These are phyloP conservation scores for Tangara arthus DNA, from an alignment of 2,797 vertebrate species.

Conservation along the genomic window DNA sequence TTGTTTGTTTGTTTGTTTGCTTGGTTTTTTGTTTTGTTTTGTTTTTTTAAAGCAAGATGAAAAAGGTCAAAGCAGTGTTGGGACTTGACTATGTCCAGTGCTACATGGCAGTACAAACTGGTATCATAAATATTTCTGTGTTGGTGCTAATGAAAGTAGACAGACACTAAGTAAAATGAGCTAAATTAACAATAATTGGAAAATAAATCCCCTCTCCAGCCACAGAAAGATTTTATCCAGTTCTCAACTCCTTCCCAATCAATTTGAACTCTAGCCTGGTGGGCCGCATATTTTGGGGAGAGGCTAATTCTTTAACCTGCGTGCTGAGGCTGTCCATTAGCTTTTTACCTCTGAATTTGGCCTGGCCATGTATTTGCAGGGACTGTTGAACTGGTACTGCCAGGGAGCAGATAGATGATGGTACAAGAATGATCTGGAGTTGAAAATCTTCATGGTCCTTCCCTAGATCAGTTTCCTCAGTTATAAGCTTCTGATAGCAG, in stretches of 20 bases:
- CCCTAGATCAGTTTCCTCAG: not conserved
- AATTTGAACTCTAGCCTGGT: not conserved
- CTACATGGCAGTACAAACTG: not conserved
- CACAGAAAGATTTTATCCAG: not conserved
- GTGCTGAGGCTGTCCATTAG: not conserved
- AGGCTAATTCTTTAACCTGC: not conserved
- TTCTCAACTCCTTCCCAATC: not conserved
- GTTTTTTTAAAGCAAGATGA: not conserved
- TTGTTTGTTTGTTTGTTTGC: fast-evolving
- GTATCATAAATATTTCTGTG: not conserved
- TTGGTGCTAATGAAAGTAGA: not conserved
- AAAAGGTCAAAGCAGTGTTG: not conserved
- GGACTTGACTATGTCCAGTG: not conserved
- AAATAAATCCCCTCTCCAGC: not conserved
- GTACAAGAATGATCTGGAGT: not conserved
- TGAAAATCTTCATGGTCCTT: not conserved
- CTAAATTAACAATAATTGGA: not conserved
- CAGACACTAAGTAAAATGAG: not conserved
- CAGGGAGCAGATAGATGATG: not conserved
- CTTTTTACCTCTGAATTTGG: not conserved
- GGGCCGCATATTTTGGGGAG: not conserved
- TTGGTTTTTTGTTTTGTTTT: not conserved
- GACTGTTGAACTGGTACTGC: not conserved
- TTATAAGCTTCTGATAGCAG: not conserved
- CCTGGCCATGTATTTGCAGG: not conserved